Evolutionary conservation across 1,140 invertebrate species (phyloP), one percentile per base, ranked within the genome.

Genomic region (Papilio dardanus): DNA sequence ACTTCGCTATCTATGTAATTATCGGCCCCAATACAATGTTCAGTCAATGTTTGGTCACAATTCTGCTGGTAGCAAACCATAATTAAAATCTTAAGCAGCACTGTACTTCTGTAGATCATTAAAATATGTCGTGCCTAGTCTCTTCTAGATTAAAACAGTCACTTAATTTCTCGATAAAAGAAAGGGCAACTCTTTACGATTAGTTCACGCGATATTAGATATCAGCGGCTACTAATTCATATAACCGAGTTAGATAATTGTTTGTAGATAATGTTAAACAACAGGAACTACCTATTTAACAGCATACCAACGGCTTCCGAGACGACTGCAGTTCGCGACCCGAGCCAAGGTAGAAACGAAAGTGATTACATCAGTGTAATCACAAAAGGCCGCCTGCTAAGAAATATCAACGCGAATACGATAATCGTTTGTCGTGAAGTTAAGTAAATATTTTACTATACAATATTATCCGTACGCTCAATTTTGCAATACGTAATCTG

Each of bases 1-100:
- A 68, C 66, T 68, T 68, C 35, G 19, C 33, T 37, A 68, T 68
- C 66, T 68, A 10, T 24, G 19, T 37, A 68, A 68, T 68, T 21
- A 58, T 21, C 19, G 33, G 66, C 35, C 12, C 35, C 31, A 68
- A 68, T 35, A 12, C 35, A 19, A 19, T 40, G 12, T 46, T 37
- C 6, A 12, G 10, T 28, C 19, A 10, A 68, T 68, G 35, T 40
- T 21, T 24, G 33, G 31, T 68, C 21, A 68, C 35, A 68, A 24
- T 68, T 40, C 66, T 4, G 2, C n/a, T 28, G 10, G 10, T 28
- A 58, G 8, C 10, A 21, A 58, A 24, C 10, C 16, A 12, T 58
- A 24, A 54, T 24, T 58, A 24, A 28, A 3, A 58, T 7, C 24
- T 28, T 12, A 14, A 50, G n/a, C n/a, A n/a, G n/a, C n/a, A n/a